Evolutionary conservation across 2,888 invertebrate species (phyloP), one percentile per base, ranked within the genome.

Genomic region (Epinotia demarniana): DNA sequence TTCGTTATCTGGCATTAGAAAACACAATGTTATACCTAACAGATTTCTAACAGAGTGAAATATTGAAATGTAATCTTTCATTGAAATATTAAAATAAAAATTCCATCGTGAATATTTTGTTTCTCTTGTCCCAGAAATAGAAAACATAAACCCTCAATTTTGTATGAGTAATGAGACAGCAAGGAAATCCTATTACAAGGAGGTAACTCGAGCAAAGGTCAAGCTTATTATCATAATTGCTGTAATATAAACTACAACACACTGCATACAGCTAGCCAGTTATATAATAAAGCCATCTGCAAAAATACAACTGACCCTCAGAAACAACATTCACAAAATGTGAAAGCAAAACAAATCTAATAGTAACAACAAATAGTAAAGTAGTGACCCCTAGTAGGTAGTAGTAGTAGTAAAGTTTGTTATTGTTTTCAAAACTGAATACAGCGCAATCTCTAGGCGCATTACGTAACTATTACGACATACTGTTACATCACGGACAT

Each of bases 21-120:
- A 74, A 83, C 81, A 86, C 82, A 84, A 89, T 88, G 87, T 88
- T 88, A 86, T 86, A 84, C 86, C 85, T 74, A 88, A 79, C 77
- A 84, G 88, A 86, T 87, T 86, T 86, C 87, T 87, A 88, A 87
- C 86, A 87, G 87, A 85, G 86, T 89, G 87, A 89, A 80, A 86
- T 83, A 84, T 86, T 86, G 82, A 81, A 87, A 85, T 92, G 89
- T 92, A 92, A 91, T 87, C 88, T 86, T 89, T 89, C 89, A 89
- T 90, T 89, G 87, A 90, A 86, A 85, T 90, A 88, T 85, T 90
- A 89, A 90, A 87, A 89, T 93, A 92, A 92, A 92, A 93, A 93
- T 89, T 90, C 89, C 91, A 89, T 90, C 90, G 88, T 86, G 86
- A 89, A 81, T 72, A 63, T 73, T 69, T 89, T 88, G 82, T 83